Percentiles rank a stretch among this genome's conserved stretches.
Conservation (phyloP, 2,888 invertebrate genomes). For the Diarsia brunnea region DNA sequence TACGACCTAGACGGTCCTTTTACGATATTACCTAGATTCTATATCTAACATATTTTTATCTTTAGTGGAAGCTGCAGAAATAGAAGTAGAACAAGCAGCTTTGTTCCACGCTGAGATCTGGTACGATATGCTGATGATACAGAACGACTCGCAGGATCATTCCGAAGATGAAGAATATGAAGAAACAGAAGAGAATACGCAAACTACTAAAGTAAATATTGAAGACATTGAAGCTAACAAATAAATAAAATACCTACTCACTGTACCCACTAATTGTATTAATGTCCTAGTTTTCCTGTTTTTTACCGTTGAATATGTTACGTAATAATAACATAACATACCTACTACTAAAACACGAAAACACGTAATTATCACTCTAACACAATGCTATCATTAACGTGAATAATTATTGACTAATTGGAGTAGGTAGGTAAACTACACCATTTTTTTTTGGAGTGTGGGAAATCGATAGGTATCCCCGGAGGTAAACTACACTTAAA, state of each 20-base stretch:
- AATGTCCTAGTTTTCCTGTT: slow-evolving; percentile 3
- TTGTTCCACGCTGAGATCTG: slow-evolving; percentile 79
- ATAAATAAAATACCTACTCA: slow-evolving; percentile 2
- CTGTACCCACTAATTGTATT: neutral
- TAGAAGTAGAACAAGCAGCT: slow-evolving; percentile 81
- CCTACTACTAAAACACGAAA: neutral
- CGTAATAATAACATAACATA: neutral
- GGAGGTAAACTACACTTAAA: too few relatives aligned
- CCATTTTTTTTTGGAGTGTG: too few relatives aligned
- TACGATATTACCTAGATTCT: neutral
- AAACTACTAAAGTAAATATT: neutral
- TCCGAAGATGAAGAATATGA: slow-evolving; percentile 45
- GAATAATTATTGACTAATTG: neutral
- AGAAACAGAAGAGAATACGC: neutral
- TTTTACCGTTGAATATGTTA: neutral
- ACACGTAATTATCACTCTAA: neutral
- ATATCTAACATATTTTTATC: neutral
- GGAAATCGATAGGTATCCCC: too few relatives aligned
- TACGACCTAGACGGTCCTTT: too few relatives aligned
- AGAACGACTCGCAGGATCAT: slow-evolving; percentile 40
- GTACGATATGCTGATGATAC: slow-evolving; percentile 74
- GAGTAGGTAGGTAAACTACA: neutral
- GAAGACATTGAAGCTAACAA: neutral
- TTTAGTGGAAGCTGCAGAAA: slow-evolving; percentile 79
- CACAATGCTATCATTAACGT: neutral